Evolutionary conservation across 2,888 invertebrate genomes (phyloP).

Genomic region (Cetonia aurata): DNA sequence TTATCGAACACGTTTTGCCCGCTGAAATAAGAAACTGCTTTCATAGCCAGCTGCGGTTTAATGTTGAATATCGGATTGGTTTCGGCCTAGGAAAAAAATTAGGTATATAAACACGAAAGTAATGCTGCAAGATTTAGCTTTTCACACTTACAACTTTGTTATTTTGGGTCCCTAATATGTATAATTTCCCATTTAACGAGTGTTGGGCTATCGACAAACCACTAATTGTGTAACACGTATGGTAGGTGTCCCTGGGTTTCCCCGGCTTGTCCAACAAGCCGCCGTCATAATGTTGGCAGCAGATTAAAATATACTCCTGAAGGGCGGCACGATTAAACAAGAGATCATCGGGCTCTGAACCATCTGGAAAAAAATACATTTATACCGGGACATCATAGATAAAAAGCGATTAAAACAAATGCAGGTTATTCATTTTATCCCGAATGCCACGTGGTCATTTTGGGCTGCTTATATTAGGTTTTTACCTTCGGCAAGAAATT

Average conservation of each 20-base stretch:
- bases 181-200: slow-evolving; percentile 65
- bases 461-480: no score
- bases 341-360: slow-evolving; percentile 71
- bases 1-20: slow-evolving; percentile 51
- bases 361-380: slow-evolving; percentile 63
- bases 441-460: not conserved
- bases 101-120: no score
- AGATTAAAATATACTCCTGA: slow-evolving; percentile 94
- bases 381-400: no score
- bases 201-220: slow-evolving; percentile 96
- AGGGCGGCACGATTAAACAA: slow-evolving; percentile 89
- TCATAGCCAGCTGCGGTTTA: slow-evolving; percentile 74
- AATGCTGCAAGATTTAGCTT: no score
- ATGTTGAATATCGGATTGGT: slow-evolving; percentile 89
- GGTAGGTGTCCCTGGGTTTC: slow-evolving; percentile 89
- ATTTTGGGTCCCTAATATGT: slow-evolving; percentile 74
- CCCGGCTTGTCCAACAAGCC: slow-evolving; percentile 97
- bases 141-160: slow-evolving; percentile 75
- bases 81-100: slow-evolving; percentile 66
- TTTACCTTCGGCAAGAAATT: slow-evolving; percentile 71
- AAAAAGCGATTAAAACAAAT: no score
- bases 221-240: slow-evolving; percentile 96
- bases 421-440: no score
- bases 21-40: slow-evolving; percentile 67
- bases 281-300: slow-evolving; percentile 89